Evolutionary conservation across 2,888 invertebrate genomes (phyloP), one percentile per base, ranked within the genome.

Genomic region (Drosophila histrio): DNA sequence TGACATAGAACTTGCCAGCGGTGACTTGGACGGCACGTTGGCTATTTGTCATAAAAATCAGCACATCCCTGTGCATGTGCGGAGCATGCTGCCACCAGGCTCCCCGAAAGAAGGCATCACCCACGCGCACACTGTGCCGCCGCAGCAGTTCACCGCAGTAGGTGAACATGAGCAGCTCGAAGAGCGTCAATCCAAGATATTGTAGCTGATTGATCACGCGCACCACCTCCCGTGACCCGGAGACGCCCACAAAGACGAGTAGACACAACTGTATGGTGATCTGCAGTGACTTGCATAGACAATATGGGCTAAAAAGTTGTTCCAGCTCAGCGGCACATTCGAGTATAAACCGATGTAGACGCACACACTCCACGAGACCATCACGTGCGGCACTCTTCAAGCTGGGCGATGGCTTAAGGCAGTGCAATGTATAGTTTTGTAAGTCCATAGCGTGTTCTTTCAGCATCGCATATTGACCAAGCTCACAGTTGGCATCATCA

Each of bases 221-320:
- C 26, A 89, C 41, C 7, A 77, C 39, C 7, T 87, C 84, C 0
- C 69, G 74, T 0, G 78, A 68, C 0, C 89, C 79, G 46, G 87
- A 87, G 1, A 91, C 91, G 7, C 88, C 88, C 7, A 90, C 88
- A 49, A 91, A 92, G 19, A 87, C 88, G 13, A 92, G 69, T 53
- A 92, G 76, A 43, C 92, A 92, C 9, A 91, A 72, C 54, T 92
- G 89, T 2, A 91, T 46, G 3, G 92, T 91, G 30, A 91, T 89
- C 78, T 92, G 90, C 11, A 91, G 36, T 9, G 91, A 91, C 68
- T 92, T 92, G 4, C 91, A 30, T 6, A 92, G 57, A 9, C 91
- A 89, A 34, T 90, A 90, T 0, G 91, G 91, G 49, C 88, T 90
- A 36, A 90, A 92, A 3, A 92, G 88, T n/a, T 82, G 65, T 69